These are phyloP conservation scores for Heliconius cydno DNA, from an alignment of 2,888 invertebrate species.

Conservation along the genomic window DNA sequence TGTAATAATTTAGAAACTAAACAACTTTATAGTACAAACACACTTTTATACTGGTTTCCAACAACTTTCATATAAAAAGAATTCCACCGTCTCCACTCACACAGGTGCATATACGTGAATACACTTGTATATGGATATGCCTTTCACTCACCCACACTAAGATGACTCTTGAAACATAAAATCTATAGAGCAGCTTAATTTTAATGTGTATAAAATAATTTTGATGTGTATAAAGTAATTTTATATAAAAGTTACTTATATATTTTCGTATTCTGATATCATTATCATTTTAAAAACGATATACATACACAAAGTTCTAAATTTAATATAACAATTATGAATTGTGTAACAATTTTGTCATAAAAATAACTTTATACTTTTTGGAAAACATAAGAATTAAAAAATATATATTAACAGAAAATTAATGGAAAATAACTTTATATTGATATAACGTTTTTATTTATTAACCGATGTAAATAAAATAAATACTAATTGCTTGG, in stretches of 20 bases:
- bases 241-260: not conserved
- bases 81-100: constrained; percentile 67
- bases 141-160: constrained; percentile 74
- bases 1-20: constrained; percentile 69
- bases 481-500: too few species aligned
- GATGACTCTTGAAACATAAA: constrained; percentile 51
- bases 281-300: too few species aligned
- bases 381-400: too few species aligned
- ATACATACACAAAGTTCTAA: too few species aligned
- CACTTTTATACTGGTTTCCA: constrained; percentile 76
- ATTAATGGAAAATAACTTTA: too few species aligned
- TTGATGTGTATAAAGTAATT: not conserved
- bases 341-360: too few species aligned
- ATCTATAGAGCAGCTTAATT: constrained; percentile 53
- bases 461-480: too few species aligned
- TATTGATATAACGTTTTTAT: too few species aligned
- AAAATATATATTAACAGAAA: too few species aligned
- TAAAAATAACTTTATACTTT: too few species aligned
- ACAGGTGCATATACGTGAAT: constrained; percentile 55
- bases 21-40: constrained; percentile 54
- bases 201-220: not conserved
- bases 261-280: too few species aligned
- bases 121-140: constrained; percentile 66
- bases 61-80: constrained; percentile 69
- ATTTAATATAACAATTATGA: too few species aligned